Conservation (phyloP, 2,888 invertebrate genomes). For the Glaucopsyche alexis region DNA sequence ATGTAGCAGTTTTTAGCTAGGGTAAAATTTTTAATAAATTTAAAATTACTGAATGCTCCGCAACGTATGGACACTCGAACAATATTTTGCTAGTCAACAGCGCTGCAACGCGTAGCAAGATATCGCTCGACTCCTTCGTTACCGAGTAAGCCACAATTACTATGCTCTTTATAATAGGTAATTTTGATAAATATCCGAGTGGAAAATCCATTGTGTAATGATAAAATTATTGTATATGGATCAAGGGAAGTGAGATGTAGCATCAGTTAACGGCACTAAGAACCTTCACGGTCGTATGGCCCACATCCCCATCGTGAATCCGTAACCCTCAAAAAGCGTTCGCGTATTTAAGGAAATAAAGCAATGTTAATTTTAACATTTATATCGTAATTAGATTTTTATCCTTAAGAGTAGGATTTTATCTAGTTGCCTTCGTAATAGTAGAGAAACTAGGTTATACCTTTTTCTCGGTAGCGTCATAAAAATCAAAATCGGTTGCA, state of each 20-base stretch:
- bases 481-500: constrained; percentile 60
- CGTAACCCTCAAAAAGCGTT: constrained; percentile 45
- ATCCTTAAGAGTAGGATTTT: constrained; percentile 79
- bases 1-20: constrained; percentile 76
- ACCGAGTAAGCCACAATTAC: constrained; percentile 58
- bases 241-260: constrained; percentile 41
- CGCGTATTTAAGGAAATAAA: constrained; percentile 66
- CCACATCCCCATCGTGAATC: constrained; percentile 43
- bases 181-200: constrained; percentile 41
- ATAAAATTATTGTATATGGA: constrained; percentile 21
- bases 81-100: constrained; percentile 56
- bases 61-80: constrained; percentile 60
- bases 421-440: constrained; percentile 79
- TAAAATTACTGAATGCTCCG: constrained; percentile 63
- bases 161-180: constrained; percentile 61
- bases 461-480: constrained; percentile 75
- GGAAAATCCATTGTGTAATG: constrained; percentile 35
- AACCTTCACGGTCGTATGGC: constrained; percentile 41
- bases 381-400: constrained; percentile 77
- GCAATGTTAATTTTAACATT: constrained; percentile 80
- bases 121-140: constrained; percentile 64
- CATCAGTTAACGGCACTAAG: constrained; percentile 66
- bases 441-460: constrained; percentile 76
- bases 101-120: constrained; percentile 52
- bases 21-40: constrained; percentile 75